Evolutionary conservation across 1,140 invertebrate genomes (phyloP).

Genomic region (Drosophila repletoides): DNA sequence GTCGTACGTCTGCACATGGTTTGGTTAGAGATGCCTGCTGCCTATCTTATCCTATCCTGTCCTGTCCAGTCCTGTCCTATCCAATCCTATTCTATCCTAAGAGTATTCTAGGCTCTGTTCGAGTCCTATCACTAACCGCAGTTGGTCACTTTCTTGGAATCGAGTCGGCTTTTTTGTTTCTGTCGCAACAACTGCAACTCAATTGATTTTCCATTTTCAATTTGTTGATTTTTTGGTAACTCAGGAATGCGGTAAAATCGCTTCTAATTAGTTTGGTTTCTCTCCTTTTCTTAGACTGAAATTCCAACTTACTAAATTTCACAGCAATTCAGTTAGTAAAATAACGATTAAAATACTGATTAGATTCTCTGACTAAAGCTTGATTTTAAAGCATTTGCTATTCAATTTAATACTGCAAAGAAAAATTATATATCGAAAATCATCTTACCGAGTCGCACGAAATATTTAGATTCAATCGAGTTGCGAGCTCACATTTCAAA

Average conservation of each 20-base stretch:
- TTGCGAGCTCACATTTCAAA: too few relatives aligned
- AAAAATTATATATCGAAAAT: too few relatives aligned
- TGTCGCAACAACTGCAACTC: constrained; percentile 33
- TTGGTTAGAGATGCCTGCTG: constrained; percentile 1
- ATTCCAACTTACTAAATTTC: too few relatives aligned
- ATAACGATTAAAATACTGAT: too few relatives aligned
- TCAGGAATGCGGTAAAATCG: constrained; percentile 4
- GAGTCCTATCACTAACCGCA: constrained; percentile 61
- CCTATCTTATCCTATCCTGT: constrained; percentile 15
- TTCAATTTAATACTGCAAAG: too few relatives aligned
- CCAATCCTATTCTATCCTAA: not conserved
- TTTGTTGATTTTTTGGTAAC: constrained; percentile 3
- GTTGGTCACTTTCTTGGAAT: constrained; percentile 72
- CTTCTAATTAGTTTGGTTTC: not conserved
- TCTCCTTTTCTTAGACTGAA: not conserved
- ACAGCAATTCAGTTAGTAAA: too few relatives aligned
- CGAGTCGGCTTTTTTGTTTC: constrained; percentile 48
- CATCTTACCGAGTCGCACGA: too few relatives aligned
- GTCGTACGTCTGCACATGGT: constrained; percentile 41
- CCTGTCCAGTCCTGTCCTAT: not conserved
- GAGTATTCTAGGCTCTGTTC: too few relatives aligned
- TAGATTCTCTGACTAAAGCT: too few relatives aligned
- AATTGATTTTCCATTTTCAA: constrained; percentile 29
- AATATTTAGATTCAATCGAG: too few relatives aligned
- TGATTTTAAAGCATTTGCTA: too few relatives aligned